phyloP scores from a whole-genome alignment of 2,113 vertebrate genomes.

The Petroica traversi region DNA sequence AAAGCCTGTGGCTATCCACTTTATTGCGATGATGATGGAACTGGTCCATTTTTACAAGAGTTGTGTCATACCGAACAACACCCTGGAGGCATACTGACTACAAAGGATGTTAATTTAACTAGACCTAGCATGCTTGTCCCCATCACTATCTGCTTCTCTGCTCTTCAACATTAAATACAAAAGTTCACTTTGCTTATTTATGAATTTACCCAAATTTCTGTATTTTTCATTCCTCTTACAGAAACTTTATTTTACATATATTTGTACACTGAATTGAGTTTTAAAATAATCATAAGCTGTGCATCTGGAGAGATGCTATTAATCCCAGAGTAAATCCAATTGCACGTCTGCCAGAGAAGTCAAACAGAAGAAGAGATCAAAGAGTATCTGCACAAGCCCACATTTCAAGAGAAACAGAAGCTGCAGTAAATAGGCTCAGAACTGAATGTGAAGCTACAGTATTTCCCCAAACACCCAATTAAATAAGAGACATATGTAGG shows the following conservation, averaged over 20 bases:
- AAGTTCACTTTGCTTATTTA: neutral
- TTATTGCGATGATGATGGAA: neutral
- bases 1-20: neutral
- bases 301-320: neutral
- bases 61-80: neutral
- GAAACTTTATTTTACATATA: neutral
- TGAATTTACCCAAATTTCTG: neutral
- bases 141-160: neutral
- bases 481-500: neutral
- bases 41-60: neutral
- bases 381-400: neutral
- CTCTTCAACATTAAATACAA: neutral
- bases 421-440: neutral
- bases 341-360: neutral
- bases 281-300: neutral
- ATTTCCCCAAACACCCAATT: neutral
- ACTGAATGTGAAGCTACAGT: neutral
- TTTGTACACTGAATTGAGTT: neutral
- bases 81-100: neutral
- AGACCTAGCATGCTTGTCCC: neutral
- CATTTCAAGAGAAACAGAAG: neutral
- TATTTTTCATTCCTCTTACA: neutral
- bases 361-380: neutral
- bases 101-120: neutral
- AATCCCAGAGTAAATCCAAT: neutral